A percentile compares a stretch with the other conserved stretches of the same genome.
Conservation (phyloP, 92 coral and sea anemone species). For the Epizoanthus scotinus region DNA sequence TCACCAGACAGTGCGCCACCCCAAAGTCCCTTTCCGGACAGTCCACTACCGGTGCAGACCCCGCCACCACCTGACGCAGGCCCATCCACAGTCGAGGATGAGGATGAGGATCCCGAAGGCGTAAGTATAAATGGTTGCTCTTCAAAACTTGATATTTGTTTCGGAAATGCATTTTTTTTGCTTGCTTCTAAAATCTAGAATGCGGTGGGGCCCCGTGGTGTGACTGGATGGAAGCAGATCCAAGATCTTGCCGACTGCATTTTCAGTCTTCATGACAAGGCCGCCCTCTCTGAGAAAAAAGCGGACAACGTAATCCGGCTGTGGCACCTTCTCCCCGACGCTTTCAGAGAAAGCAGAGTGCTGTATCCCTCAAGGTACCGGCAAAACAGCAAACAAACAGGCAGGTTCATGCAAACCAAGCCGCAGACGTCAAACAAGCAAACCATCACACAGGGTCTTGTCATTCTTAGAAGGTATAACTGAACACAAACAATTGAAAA, state of each 20-base stretch:
- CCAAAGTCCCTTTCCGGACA: no score
- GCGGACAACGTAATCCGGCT: slow-evolving; percentile 2
- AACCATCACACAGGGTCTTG: slow-evolving; percentile 31
- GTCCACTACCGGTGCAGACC: background rate
- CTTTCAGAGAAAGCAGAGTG: slow-evolving; percentile 20
- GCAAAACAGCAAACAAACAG: background rate
- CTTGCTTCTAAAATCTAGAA: background rate
- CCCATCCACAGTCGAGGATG: background rate
- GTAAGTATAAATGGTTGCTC: no score
- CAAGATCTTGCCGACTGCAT: background rate
- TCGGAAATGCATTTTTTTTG: no score
- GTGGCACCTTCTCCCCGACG: slow-evolving; percentile 21
- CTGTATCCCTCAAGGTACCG: slow-evolving; percentile 30
- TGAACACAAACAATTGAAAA: no score
- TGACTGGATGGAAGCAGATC: slow-evolving; percentile 4
- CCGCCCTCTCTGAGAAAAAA: background rate
- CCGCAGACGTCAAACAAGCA: slow-evolving; percentile 5
- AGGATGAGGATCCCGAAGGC: no score
- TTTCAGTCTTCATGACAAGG: background rate
- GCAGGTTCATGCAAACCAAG: background rate
- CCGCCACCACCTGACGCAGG: background rate
- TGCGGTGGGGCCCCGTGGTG: slow-evolving; percentile 30
- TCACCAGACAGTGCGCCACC: no score
- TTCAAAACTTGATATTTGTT: no score
- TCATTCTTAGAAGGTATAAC: slow-evolving; percentile 33